These are phyloP conservation scores for Nineta flava DNA, from an alignment of 2,888 invertebrate genomes.

Conservation along the genomic window DNA sequence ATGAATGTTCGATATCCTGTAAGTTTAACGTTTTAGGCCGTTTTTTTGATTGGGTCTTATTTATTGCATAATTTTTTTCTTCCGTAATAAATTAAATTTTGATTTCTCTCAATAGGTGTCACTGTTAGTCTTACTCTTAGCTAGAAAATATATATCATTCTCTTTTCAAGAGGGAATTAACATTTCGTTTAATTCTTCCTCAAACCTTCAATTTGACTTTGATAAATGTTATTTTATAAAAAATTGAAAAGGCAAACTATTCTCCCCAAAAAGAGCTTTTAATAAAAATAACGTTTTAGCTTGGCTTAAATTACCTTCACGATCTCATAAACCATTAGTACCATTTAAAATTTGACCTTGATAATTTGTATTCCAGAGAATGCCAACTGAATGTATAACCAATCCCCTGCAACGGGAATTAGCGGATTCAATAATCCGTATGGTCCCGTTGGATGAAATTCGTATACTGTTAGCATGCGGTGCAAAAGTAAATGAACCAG, in stretches of 20 bases:
- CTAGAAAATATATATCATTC: no score
- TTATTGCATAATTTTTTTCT: background rate
- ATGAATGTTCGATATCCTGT: constrained; percentile 2
- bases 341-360: no score
- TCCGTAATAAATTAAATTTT: background rate
- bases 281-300: no score
- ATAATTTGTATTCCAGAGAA: constrained; percentile 18
- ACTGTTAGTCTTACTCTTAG: no score
- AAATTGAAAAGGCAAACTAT: no score
- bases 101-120: background rate
- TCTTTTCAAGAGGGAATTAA: no score
- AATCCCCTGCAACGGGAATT: constrained; percentile 70
- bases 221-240: no score
- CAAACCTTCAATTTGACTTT: no score
- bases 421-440: constrained; percentile 78
- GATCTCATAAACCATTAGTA: no score
- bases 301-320: no score
- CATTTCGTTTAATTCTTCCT: no score
- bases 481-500: constrained; percentile 65
- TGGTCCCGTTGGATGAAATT: constrained; percentile 76
- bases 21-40: background rate
- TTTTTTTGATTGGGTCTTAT: background rate
- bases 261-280: no score
- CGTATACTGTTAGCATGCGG: constrained; percentile 73
- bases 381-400: constrained; percentile 58